phyloP scores from a whole-genome alignment of 2,888 invertebrate genomes.

The Thymelicus lineola region DNA sequence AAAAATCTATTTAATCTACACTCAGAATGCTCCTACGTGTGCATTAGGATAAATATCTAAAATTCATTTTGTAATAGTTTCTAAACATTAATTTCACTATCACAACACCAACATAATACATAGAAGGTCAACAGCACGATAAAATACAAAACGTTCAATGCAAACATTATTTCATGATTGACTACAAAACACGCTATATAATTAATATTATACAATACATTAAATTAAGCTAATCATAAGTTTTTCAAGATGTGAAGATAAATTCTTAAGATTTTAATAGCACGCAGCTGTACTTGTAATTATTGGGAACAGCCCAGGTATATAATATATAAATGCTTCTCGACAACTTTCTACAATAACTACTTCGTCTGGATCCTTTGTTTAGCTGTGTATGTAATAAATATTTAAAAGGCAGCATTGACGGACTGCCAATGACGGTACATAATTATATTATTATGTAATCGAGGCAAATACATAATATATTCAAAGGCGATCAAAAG shows the following conservation, averaged over 20 bases:
- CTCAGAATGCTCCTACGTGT: neutral
- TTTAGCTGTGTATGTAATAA: neutral
- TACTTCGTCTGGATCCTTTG: neutral
- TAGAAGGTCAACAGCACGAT: neutral
- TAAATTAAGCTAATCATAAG: neutral
- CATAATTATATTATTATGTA: too few species aligned
- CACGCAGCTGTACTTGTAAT: neutral
- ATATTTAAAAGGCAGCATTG: too few species aligned
- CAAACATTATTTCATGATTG: slow-evolving; percentile 3
- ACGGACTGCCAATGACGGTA: too few species aligned
- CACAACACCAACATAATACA: slow-evolving; percentile 8
- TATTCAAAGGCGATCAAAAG: too few species aligned
- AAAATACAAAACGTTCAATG: slow-evolving; percentile 7
- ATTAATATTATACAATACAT: neutral
- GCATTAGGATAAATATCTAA: slow-evolving; percentile 1
- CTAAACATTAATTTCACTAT: slow-evolving; percentile 18
- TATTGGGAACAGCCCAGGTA: neutral
- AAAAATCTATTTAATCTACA: too few species aligned
- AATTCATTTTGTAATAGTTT: slow-evolving; percentile 1
- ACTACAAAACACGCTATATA: slow-evolving; percentile 3
- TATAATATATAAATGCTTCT: neutral
- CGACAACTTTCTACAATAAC: neutral
- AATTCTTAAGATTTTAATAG: neutral
- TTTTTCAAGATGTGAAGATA: neutral
- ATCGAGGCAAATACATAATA: too few species aligned